Conservation (phyloP, 2,888 invertebrate species). For the Thera britannica region DNA sequence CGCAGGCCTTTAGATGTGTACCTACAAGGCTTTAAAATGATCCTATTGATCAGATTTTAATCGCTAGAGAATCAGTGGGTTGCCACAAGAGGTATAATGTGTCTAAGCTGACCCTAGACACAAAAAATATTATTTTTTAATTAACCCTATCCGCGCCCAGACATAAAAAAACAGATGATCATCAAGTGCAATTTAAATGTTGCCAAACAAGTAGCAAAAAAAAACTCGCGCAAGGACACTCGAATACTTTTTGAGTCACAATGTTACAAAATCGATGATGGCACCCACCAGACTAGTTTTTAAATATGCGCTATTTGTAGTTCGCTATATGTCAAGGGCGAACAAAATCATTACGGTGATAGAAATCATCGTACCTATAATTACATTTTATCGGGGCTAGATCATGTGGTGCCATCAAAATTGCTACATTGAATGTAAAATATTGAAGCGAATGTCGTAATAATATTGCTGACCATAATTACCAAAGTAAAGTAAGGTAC, state of each 20-base stretch:
- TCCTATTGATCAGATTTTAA: too few relatives aligned
- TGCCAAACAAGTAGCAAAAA: neutral
- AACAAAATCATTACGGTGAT: conserved; percentile 5
- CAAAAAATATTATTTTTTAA: too few relatives aligned
- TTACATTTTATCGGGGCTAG: neutral
- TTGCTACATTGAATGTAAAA: neutral
- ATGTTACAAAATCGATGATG: conserved; percentile 9
- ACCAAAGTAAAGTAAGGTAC: too few relatives aligned
- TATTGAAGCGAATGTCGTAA: neutral
- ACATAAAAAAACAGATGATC: too few relatives aligned
- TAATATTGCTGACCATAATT: too few relatives aligned
- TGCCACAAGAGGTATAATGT: too few relatives aligned
- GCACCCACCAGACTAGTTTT: conserved; percentile 12
- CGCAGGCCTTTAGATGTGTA: too few relatives aligned
- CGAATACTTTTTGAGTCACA: conserved; percentile 5
- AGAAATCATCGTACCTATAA: conserved; percentile 5
- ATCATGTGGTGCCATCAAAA: neutral
- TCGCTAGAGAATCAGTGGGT: too few relatives aligned
- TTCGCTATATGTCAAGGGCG: conserved; percentile 9
- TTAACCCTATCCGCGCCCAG: too few relatives aligned
- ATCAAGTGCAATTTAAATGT: neutral
- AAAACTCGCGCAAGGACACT: neutral
- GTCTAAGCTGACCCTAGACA: too few relatives aligned
- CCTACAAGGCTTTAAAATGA: too few relatives aligned
- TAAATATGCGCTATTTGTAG: conserved; percentile 13